Evolutionary conservation across 2,113 vertebrate species (phyloP).

Genomic region (Chiloscyllium plagiosum): DNA sequence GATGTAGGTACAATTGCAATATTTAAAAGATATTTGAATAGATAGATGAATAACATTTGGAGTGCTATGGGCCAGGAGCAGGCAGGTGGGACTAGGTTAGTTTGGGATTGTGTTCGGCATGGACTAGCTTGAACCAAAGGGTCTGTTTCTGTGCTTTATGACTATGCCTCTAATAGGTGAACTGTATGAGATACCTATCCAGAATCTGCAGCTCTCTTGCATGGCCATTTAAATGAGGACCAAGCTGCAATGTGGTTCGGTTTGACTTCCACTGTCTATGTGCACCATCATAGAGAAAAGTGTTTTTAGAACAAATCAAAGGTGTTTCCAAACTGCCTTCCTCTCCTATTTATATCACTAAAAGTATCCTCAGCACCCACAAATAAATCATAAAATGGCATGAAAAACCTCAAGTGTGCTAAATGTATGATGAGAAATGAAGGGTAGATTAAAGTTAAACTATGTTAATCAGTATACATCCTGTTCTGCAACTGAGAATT

Average conservation of each 20-base stretch:
- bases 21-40: too few relatives aligned
- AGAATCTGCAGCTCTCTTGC: background rate
- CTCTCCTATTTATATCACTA: background rate
- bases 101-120: too few relatives aligned
- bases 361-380: too few relatives aligned
- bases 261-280: background rate
- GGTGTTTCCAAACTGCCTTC: background rate
- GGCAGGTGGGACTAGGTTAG: too few relatives aligned
- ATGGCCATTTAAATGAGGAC: background rate
- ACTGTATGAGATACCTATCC: background rate
- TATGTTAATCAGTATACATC: background rate
- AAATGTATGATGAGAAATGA: background rate
- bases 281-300: background rate
- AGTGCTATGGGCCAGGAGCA: too few relatives aligned
- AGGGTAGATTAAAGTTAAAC: constrained; percentile 14
- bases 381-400: background rate
- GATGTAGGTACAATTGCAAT: too few relatives aligned
- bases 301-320: background rate
- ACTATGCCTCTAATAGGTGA: background rate
- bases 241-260: too few relatives aligned
- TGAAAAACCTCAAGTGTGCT: background rate
- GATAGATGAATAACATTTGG: too few relatives aligned
- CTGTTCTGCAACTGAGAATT: background rate
- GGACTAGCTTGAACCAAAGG: too few relatives aligned
- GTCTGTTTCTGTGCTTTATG: too few relatives aligned